A percentile compares a stretch with the other conserved stretches of the same genome.
phyloP scores from a whole-genome alignment of 2,888 invertebrate species.

The Peribatodes rhomboidaria region DNA sequence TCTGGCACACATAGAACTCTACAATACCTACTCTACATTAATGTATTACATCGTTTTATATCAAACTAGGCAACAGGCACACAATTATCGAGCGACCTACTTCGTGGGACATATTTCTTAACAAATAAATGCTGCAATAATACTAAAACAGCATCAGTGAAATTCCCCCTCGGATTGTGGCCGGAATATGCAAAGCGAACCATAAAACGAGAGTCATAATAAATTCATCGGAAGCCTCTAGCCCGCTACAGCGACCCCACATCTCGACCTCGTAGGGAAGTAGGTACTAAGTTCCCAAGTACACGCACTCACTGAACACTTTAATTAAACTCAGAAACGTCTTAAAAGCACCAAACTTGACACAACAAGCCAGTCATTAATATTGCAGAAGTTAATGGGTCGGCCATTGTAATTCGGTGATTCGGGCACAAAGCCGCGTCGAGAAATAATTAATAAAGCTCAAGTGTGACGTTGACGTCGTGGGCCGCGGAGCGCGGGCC shows the following conservation, averaged over 20 bases:
- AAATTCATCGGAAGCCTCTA: conserved; percentile 18
- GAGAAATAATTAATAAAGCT: conserved; percentile 49
- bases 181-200: conserved; percentile 25
- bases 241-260: not conserved
- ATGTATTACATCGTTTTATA: not conserved
- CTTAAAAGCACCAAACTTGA: conserved; percentile 33
- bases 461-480: conserved; percentile 42
- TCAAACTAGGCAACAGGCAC: not conserved
- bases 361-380: conserved; percentile 43
- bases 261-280: conserved; percentile 8
- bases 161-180: conserved; percentile 24
- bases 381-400: conserved; percentile 48
- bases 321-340: conserved; percentile 36
- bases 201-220: conserved; percentile 26
- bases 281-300: not conserved
- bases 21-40: not conserved
- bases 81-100: conserved; percentile 16
- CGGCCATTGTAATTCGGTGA: conserved; percentile 53
- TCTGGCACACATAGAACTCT: not conserved
- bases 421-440: conserved; percentile 50
- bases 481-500: conserved; percentile 4
- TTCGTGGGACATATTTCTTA: conserved; percentile 14
- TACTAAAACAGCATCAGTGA: conserved; percentile 29
- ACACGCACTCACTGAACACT: conserved; percentile 22
- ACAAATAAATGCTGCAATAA: conserved; percentile 23